Conservation (phyloP, 2,888 invertebrate species). For the Drosophila pegasa region DNA sequence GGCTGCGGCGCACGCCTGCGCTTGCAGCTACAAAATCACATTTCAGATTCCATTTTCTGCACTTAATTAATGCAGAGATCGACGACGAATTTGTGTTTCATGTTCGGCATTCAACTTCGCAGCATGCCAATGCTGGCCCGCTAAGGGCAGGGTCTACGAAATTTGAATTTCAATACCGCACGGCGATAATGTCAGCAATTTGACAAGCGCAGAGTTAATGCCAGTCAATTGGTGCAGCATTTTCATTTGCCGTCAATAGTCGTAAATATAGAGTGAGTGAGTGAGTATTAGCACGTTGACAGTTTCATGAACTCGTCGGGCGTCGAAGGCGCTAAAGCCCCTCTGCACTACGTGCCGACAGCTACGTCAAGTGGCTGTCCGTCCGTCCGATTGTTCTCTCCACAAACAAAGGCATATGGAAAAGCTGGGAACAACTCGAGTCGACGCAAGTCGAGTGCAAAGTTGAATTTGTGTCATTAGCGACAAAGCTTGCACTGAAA, state of each 20-base stretch:
- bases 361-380: constrained; percentile 21
- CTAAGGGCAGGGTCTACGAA: constrained; percentile 45
- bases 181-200: constrained; percentile 53
- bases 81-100: constrained; percentile 38
- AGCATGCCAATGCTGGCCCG: constrained; percentile 54
- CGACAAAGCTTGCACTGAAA: constrained; percentile 23
- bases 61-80: constrained; percentile 60
- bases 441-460: constrained; percentile 54
- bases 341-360: constrained; percentile 55
- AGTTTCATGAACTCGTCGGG: constrained; percentile 40
- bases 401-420: constrained; percentile 15
- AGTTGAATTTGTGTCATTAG: constrained; percentile 46
- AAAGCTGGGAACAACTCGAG: constrained; percentile 1
- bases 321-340: constrained; percentile 11
- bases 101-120: constrained; percentile 52
- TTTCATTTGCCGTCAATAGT: constrained; percentile 28
- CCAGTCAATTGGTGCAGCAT: constrained; percentile 34
- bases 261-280: constrained; percentile 36
- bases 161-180: constrained; percentile 30
- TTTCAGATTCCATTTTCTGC: constrained; percentile 54
- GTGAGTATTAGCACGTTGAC: constrained; percentile 58
- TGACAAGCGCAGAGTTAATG: constrained; percentile 48
- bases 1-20: constrained; percentile 47
- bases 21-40: constrained; percentile 44
- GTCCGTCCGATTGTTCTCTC: not conserved